Evolutionary conservation across 2,888 invertebrate species (phyloP).

Genomic region (Andrena minutula): DNA sequence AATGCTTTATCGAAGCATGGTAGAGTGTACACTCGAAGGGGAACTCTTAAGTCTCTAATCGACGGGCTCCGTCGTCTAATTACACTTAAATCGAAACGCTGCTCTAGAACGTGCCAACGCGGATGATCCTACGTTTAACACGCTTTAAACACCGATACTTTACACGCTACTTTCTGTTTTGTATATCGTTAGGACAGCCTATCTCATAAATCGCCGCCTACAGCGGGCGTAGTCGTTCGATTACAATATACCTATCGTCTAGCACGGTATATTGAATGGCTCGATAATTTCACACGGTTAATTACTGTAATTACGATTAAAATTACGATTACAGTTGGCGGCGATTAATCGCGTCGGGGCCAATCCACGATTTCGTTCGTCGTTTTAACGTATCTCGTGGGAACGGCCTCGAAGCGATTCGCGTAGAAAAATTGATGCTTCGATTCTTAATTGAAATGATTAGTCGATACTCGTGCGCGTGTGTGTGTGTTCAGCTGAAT

Average conservation of each 20-base stretch:
- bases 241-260: conserved; percentile 18
- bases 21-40: neutral
- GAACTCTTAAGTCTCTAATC: conserved; percentile 16
- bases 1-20: neutral
- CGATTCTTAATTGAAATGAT: conserved; percentile 24
- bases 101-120: conserved; percentile 32
- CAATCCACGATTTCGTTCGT: neutral
- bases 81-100: conserved; percentile 41
- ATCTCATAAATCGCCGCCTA: conserved; percentile 43
- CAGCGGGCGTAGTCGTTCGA: conserved; percentile 57
- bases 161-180: conserved; percentile 73
- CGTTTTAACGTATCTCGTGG: neutral
- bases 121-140: conserved; percentile 28
- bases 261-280: conserved; percentile 46
- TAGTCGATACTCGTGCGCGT: conserved; percentile 5
- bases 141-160: conserved; percentile 71
- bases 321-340: conserved; percentile 19
- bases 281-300: conserved; percentile 40
- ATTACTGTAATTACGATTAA: conserved; percentile 27
- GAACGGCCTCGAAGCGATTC: conserved; percentile 16
- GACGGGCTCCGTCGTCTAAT: conserved; percentile 20
- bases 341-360: neutral
- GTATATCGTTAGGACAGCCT: conserved; percentile 74
- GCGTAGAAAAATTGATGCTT: conserved; percentile 36
- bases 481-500: neutral